Evolutionary conservation across 2,888 invertebrate genomes (phyloP).

Genomic region (Cephus nigrinus): DNA sequence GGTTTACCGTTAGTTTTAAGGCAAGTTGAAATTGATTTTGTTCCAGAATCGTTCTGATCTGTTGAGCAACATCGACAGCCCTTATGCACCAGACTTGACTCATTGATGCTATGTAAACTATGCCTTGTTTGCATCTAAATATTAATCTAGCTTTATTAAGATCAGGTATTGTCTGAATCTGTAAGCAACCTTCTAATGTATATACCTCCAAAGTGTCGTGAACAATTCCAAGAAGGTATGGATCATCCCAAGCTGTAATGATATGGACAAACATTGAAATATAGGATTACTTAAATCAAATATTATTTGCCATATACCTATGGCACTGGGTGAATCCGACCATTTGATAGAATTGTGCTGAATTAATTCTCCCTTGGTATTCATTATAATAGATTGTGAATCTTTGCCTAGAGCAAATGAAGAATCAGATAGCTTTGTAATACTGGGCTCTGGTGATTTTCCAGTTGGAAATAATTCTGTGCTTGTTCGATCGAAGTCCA

Average conservation of each 20-base stretch:
- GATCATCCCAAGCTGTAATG: conserved; percentile 88
- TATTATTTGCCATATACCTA: conserved; percentile 67
- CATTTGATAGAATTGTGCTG: conserved; percentile 81
- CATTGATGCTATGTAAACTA: conserved; percentile 87
- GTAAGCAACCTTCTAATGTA: conserved; percentile 82
- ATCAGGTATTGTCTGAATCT: conserved; percentile 85
- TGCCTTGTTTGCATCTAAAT: conserved; percentile 79
- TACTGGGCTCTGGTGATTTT: conserved; percentile 83
- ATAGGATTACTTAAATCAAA: conserved; percentile 2
- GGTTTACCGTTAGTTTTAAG: conserved; percentile 85
- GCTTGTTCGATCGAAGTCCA: conserved; percentile 71
- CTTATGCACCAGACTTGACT: conserved; percentile 91
- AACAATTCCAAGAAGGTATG: conserved; percentile 88
- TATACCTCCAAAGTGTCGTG: conserved; percentile 87
- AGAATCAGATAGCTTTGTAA: conserved; percentile 80
- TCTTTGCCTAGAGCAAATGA: conserved; percentile 88
- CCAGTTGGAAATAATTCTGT: conserved; percentile 89
- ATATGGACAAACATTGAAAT: conserved; percentile 11
- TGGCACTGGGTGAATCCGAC: conserved; percentile 79
- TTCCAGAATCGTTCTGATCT: conserved; percentile 85
- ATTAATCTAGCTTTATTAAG: conserved; percentile 80
- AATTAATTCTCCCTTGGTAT: conserved; percentile 77
- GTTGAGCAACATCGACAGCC: conserved; percentile 82
- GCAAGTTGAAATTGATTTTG: conserved; percentile 96
- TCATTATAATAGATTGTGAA: conserved; percentile 86